A percentile compares a stretch with the other conserved stretches of the same genome.
phyloP scores from a whole-genome alignment of 2,888 invertebrate species.

The Strigamia maritima region DNA sequence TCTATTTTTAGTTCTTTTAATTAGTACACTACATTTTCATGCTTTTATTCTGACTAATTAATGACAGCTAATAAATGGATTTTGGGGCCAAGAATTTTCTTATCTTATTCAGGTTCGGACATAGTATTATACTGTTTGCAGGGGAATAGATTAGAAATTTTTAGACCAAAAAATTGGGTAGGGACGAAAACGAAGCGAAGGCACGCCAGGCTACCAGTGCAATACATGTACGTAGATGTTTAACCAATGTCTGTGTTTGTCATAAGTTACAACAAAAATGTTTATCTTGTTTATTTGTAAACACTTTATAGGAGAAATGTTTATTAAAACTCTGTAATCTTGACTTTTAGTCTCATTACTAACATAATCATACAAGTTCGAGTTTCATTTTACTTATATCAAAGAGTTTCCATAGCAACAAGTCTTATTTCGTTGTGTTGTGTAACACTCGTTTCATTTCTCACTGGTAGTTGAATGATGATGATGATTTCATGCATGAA shows the following conservation, averaged over 20 bases:
- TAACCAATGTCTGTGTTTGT: neutral
- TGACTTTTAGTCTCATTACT: neutral
- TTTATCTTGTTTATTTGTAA: conserved; percentile 17
- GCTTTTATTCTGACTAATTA: neutral
- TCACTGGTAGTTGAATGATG: too few species aligned
- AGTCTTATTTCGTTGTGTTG: too few species aligned
- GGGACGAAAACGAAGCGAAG: neutral
- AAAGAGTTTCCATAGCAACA: too few species aligned
- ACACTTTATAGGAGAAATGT: conserved; percentile 16
- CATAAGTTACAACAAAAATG: neutral
- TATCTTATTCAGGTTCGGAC: conserved; percentile 34
- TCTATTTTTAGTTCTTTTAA: neutral
- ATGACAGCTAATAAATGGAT: conserved; percentile 34
- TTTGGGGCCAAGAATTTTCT: conserved; percentile 29
- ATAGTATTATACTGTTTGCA: neutral
- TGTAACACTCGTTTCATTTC: too few species aligned
- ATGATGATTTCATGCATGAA: too few species aligned
- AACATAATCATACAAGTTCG: too few species aligned
- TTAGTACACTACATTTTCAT: neutral
- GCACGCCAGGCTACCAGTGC: neutral
- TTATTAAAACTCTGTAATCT: conserved; percentile 28
- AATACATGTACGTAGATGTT: conserved; percentile 20
- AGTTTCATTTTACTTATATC: too few species aligned
- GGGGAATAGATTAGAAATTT: neutral
- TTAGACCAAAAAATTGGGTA: neutral